Evolutionary conservation across 2,888 invertebrate species (phyloP).

Genomic region (Pogonocherus hispidulus): DNA sequence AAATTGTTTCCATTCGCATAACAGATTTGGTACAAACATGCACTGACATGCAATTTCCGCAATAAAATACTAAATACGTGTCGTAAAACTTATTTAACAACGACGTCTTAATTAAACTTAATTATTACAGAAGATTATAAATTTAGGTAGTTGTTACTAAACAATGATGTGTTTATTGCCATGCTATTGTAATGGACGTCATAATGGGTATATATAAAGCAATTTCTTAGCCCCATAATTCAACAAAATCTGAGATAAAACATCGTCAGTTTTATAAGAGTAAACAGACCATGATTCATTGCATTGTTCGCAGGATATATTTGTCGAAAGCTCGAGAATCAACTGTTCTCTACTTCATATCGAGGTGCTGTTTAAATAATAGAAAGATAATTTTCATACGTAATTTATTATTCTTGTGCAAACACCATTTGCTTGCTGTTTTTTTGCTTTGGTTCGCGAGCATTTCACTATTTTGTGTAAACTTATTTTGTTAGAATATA

Average conservation of each 20-base stretch:
- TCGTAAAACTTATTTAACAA: slow-evolving; percentile 30
- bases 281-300: slow-evolving; percentile 49
- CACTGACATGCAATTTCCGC: slow-evolving; percentile 20
- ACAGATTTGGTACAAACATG: neutral
- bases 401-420: slow-evolving; percentile 51
- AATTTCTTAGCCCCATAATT: slow-evolving; percentile 39
- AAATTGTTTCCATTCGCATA: neutral
- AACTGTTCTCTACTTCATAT: slow-evolving; percentile 45
- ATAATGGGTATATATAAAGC: slow-evolving; percentile 35
- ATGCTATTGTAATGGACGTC: slow-evolving; percentile 39
- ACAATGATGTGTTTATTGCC: slow-evolving; percentile 38
- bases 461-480: slow-evolving; percentile 12
- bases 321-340: slow-evolving; percentile 49
- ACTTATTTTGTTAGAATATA: neutral
- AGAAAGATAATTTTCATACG: slow-evolving; percentile 54
- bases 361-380: slow-evolving; percentile 53
- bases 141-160: slow-evolving; percentile 41
- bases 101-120: slow-evolving; percentile 28
- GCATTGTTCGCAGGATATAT: slow-evolving; percentile 48
- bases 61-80: slow-evolving; percentile 22
- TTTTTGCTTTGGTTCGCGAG: slow-evolving; percentile 30
- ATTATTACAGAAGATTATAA: slow-evolving; percentile 34
- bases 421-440: slow-evolving; percentile 42
- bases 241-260: slow-evolving; percentile 45
- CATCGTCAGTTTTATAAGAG: slow-evolving; percentile 44